These are phyloP conservation scores for Silvanus unidentatus DNA, from an alignment of 2,888 invertebrate genomes.

Conservation along the genomic window DNA sequence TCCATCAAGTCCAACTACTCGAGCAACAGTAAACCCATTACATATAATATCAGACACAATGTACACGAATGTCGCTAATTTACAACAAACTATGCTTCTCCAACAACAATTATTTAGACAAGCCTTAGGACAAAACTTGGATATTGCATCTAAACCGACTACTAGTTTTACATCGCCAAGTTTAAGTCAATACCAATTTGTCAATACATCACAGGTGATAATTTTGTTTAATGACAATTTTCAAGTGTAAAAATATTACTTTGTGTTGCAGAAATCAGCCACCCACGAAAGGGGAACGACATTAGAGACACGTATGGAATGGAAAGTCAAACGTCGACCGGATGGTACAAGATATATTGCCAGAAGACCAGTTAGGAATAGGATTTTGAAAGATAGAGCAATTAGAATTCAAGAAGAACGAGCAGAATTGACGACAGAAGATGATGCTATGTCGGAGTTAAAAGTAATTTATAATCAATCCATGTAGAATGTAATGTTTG, in stretches of 20 bases:
- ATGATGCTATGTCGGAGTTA: slow-evolving; percentile 70
- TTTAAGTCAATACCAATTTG: slow-evolving; percentile 55
- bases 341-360: slow-evolving; percentile 75
- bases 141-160: slow-evolving; percentile 30
- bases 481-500: background rate
- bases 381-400: slow-evolving; percentile 61
- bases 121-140: slow-evolving; percentile 44
- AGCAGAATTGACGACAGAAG: slow-evolving; percentile 61
- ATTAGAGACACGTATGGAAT: slow-evolving; percentile 53
- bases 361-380: slow-evolving; percentile 61
- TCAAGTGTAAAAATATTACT: too few relatives aligned
- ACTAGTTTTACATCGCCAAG: slow-evolving; percentile 53
- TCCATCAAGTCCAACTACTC: slow-evolving; percentile 34
- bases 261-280: background rate
- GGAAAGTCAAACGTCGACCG: slow-evolving; percentile 71
- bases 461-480: slow-evolving; percentile 47
- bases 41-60: slow-evolving; percentile 54
- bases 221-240: slow-evolving; percentile 1
- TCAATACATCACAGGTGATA: slow-evolving; percentile 42
- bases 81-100: slow-evolving; percentile 62
- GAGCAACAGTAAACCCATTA: slow-evolving; percentile 25
- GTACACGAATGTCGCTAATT: slow-evolving; percentile 64
- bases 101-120: slow-evolving; percentile 61
- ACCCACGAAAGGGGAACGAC: slow-evolving; percentile 23
- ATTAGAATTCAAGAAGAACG: slow-evolving; percentile 62